Percentiles rank a stretch among this genome's conserved stretches.
Evolutionary conservation across 2,113 vertebrate genomes (phyloP).

Genomic region (Pomatostomus ruficeps): DNA sequence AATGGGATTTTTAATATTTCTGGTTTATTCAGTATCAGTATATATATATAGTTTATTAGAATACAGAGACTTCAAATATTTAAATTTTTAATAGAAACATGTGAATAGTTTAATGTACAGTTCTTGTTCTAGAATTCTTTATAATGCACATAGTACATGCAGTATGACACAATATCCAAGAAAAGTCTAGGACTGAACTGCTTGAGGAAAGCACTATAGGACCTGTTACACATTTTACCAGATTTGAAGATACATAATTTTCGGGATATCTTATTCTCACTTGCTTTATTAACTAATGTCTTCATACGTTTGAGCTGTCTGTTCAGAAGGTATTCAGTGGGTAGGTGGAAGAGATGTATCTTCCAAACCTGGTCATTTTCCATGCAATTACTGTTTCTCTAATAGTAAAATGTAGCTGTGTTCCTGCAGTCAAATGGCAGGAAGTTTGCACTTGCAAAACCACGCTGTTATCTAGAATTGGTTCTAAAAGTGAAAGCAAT

Average conservation of each 20-base stretch:
- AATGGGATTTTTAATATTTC: background rate
- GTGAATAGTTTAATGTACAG: background rate
- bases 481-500: background rate
- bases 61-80: background rate
- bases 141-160: background rate
- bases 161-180: background rate
- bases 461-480: background rate
- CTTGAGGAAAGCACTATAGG: background rate
- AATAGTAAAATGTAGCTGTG: background rate
- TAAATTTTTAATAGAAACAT: background rate
- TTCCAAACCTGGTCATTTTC: background rate
- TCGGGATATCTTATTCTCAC: background rate
- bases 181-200: background rate
- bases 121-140: background rate
- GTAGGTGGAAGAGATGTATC: background rate
- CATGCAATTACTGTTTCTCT: background rate
- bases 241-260: background rate
- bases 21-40: background rate
- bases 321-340: background rate
- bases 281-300: background rate
- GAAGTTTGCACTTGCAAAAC: background rate
- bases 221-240: background rate
- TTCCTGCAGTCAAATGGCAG: background rate
- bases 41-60: background rate
- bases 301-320: background rate